Percentiles rank a stretch among this genome's conserved stretches.
phyloP scores from a whole-genome alignment of 2,797 vertebrate species.

The Antrozous pallidus region DNA sequence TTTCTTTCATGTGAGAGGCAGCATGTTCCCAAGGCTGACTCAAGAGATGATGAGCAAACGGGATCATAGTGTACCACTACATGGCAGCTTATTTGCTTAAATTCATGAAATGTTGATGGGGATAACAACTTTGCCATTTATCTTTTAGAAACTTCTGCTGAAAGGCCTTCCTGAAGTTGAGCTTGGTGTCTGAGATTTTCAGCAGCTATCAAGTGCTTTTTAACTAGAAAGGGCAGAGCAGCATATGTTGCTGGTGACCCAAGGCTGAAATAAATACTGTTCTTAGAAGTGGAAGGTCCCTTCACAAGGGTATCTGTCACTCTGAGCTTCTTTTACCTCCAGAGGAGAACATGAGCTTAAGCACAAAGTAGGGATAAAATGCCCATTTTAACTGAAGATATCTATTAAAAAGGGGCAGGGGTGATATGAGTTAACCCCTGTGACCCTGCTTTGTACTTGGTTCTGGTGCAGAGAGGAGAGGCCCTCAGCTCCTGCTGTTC shows the following conservation, averaged over 20 bases:
- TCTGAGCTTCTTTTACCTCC: constrained; percentile 41
- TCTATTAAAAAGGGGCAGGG: neutral
- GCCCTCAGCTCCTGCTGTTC: constrained; percentile 60
- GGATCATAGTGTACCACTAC: neutral
- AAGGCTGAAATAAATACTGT: neutral
- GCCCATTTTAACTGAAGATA: constrained; percentile 55
- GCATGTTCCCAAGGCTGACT: too few relatives aligned
- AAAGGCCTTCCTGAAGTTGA: neutral
- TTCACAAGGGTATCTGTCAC: neutral
- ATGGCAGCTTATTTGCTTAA: neutral
- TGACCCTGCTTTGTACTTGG: constrained; percentile 50
- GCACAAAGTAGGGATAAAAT: constrained; percentile 55
- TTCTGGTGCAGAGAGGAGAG: constrained; percentile 39
- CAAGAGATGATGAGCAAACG: neutral
- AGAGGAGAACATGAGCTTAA: constrained; percentile 26
- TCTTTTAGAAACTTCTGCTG: neutral
- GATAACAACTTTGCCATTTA: neutral
- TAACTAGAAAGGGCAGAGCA: constrained; percentile 52
- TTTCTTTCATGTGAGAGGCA: neutral
- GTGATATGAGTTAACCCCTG: neutral
- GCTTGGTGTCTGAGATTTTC: neutral
- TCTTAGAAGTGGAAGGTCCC: constrained; percentile 47
- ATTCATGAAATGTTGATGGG: neutral
- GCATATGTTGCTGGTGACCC: constrained; percentile 2
- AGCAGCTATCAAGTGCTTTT: constrained; percentile 26